These are phyloP conservation scores for Epinephelus lanceolatus DNA, from an alignment of 2,113 vertebrate genomes.

Conservation along the genomic window DNA sequence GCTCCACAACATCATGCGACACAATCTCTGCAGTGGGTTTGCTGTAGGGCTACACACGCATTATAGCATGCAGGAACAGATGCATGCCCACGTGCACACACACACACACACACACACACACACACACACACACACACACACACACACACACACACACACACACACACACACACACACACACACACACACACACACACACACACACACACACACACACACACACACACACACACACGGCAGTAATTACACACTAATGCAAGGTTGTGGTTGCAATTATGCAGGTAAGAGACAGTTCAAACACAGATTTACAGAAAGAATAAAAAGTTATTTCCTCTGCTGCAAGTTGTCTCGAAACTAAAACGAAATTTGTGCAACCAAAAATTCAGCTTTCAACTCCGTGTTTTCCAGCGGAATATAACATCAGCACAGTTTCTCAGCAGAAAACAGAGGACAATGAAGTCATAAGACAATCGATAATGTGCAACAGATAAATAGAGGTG, in stretches of 20 bases:
- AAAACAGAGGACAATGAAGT: constrained; percentile 5
- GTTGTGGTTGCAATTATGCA: not conserved
- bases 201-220: too few relatives aligned
- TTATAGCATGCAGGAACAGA: not conserved
- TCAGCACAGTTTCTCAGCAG: not conserved
- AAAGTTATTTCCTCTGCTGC: not conserved
- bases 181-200: too few relatives aligned
- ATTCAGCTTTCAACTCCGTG: not conserved
- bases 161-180: too few relatives aligned
- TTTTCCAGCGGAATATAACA: too few relatives aligned
- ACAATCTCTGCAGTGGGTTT: constrained; percentile 70
- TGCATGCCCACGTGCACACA: too few relatives aligned
- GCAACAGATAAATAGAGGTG: constrained; percentile 18
- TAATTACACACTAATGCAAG: not conserved
- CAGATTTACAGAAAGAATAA: constrained; percentile 2
- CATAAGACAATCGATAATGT: not conserved
- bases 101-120: too few relatives aligned
- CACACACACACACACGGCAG: too few relatives aligned
- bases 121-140: too few relatives aligned
- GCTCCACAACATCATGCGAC: constrained; percentile 70
- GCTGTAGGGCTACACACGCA: constrained; percentile 52
- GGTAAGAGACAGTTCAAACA: not conserved
- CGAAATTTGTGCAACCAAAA: not conserved
- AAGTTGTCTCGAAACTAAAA: not conserved
- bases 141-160: too few relatives aligned